These are phyloP conservation scores for Lordiphosa stackelbergi DNA, from an alignment of 1,140 invertebrate genomes.

Conservation along the genomic window DNA sequence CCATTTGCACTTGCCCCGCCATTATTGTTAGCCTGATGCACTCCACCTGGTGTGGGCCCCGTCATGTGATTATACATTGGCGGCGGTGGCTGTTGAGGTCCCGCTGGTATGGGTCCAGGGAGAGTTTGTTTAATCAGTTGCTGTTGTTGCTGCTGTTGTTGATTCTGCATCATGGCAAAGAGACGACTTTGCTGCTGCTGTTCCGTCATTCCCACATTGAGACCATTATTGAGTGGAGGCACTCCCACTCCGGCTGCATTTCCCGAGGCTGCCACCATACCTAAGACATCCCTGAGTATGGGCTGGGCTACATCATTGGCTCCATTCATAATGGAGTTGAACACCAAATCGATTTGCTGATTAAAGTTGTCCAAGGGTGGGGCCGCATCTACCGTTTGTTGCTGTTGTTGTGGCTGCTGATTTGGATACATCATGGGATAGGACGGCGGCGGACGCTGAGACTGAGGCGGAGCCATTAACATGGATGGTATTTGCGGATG, in stretches of 20 bases:
- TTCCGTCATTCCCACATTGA: constrained; percentile 44
- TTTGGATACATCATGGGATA: constrained; percentile 49
- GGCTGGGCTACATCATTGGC: constrained; percentile 73
- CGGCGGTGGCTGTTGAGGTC: constrained; percentile 15
- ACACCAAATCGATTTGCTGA: constrained; percentile 75
- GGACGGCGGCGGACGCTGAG: constrained; percentile 50
- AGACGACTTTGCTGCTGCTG: constrained; percentile 58
- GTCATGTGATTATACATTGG: constrained; percentile 50
- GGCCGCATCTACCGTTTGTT: constrained; percentile 46
- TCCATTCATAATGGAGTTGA: constrained; percentile 74
- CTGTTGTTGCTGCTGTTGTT: constrained; percentile 48
- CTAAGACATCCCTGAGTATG: constrained; percentile 67
- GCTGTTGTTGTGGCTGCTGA: constrained; percentile 29
- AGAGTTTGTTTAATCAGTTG: constrained; percentile 29
- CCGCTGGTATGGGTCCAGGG: constrained; percentile 20
- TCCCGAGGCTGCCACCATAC: constrained; percentile 53
- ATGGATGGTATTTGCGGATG: constrained; percentile 13
- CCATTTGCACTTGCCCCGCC: constrained; percentile 43
- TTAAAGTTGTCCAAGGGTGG: constrained; percentile 73
- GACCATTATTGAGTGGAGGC: constrained; percentile 38
- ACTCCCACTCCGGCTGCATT: constrained; percentile 5
- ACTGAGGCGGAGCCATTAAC: constrained; percentile 13
- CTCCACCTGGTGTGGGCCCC: constrained; percentile 20
- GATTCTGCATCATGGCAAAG: constrained; percentile 60
- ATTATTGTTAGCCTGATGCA: constrained; percentile 31